Evolutionary conservation across 2,113 vertebrate genomes (phyloP), one percentile per base, ranked within the genome.

Genomic region (Cyphomyrus plagiostoma): DNA sequence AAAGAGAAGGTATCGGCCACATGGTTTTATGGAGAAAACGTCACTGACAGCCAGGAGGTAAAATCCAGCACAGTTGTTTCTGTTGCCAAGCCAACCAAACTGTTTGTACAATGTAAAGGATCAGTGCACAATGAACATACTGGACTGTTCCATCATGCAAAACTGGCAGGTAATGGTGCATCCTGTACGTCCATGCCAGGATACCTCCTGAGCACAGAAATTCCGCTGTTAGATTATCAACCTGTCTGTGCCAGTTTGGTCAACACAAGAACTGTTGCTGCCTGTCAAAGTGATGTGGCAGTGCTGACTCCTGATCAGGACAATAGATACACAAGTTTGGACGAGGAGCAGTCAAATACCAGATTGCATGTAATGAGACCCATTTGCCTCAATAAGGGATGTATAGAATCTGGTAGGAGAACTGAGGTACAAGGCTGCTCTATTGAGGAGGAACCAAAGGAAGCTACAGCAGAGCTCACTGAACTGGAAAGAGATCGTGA

Each of bases 241-340:
- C 89, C 89, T 17, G 23, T 86, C 42, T 17, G 84, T 7, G 8
- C 84, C 45, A 66, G 26, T 62, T 90, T 89, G n/a, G 91, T 91
- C 87, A 88, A 42, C 3, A 45, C 89, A 58, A 91, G 66, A 85
- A 88, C 90, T 53, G 89, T 88, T 74, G 17, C 92, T 42, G 87
- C 91, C 11, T 89, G 91, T 87, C 85, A 53, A 49, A 92, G 91
- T 0, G 93, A 94, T 87, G 91, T 91, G 5, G 91, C 91, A 0
- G 90, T 94, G 83, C 94, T 96, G 62, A 94, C 94, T 6, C 95
- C 95, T 0, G 98, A 99, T 0, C 97, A 96, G 50, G 97, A 99
- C 89, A 93, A 97, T 88, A 98, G 98, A 11, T 99, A 99, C 89
- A 96, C 96, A 89, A 98, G 98, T 91, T 93, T 98, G 92, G 98